Evolutionary conservation across 2,113 vertebrate genomes (phyloP).

Genomic region (Himantopus leucocephalus): DNA sequence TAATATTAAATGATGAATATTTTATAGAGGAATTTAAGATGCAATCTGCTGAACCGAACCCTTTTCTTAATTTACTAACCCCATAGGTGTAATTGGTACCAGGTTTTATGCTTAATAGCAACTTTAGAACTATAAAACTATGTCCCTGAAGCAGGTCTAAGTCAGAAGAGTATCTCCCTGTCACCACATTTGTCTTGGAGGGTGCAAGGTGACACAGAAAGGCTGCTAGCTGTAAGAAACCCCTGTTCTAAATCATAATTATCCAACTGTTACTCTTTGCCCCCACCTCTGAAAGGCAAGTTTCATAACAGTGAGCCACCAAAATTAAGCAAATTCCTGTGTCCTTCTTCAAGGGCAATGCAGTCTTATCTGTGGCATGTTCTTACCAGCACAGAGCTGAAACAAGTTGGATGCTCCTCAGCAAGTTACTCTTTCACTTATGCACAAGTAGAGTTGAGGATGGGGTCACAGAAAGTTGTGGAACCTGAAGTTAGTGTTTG

Average conservation of each 20-base stretch:
- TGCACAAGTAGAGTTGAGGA: background rate
- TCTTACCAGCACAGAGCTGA: background rate
- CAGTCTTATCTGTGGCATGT: background rate
- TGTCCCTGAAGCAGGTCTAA: background rate
- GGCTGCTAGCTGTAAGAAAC: background rate
- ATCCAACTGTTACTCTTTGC: background rate
- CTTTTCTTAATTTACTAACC: background rate
- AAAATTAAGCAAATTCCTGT: background rate
- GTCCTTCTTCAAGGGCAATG: background rate
- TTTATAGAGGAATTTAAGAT: background rate
- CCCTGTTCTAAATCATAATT: background rate
- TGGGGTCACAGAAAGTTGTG: background rate
- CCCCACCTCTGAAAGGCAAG: background rate
- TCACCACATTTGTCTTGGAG: background rate
- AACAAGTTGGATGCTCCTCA: background rate
- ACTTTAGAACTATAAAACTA: background rate
- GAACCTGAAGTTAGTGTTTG: background rate
- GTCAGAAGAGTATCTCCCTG: background rate
- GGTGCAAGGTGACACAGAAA: background rate
- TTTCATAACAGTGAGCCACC: background rate
- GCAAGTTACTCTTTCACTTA: slow-evolving; percentile 25
- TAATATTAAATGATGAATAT: background rate
- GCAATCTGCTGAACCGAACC: background rate
- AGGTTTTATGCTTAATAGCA: background rate
- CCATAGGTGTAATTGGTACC: background rate